phyloP scores from a whole-genome alignment of 2,113 vertebrate species.

The Puntigrus tetrazona region DNA sequence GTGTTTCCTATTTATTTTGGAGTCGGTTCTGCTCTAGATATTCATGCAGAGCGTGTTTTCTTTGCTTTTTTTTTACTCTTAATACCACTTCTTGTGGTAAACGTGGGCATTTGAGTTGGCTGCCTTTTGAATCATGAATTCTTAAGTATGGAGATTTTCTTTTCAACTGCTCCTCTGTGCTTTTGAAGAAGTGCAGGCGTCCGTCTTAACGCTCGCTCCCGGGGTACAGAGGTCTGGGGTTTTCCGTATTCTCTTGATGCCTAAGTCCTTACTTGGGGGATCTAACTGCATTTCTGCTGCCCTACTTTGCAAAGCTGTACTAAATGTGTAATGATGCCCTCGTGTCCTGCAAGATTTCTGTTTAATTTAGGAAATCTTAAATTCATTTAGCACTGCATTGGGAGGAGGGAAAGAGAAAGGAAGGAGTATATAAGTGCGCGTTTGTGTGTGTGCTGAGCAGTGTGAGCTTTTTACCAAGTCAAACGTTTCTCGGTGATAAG shows the following conservation, averaged over 20 bases:
- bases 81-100: constrained; percentile 40
- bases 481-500: constrained; percentile 63
- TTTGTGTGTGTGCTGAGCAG: constrained; percentile 41
- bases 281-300: constrained; percentile 50
- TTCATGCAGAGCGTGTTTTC: constrained; percentile 15
- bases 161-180: constrained; percentile 38
- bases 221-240: constrained; percentile 18
- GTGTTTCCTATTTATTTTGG: background rate
- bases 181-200: constrained; percentile 43
- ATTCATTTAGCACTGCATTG: constrained; percentile 10
- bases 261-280: constrained; percentile 49
- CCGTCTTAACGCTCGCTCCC: constrained; percentile 33
- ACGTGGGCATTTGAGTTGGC: constrained; percentile 43
- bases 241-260: constrained; percentile 47
- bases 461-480: constrained; percentile 50
- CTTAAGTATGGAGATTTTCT: constrained; percentile 51
- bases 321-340: constrained; percentile 62
- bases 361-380: constrained; percentile 26
- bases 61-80: constrained; percentile 38
- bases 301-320: constrained; percentile 59
- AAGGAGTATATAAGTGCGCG: background rate
- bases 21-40: background rate
- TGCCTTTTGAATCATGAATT: constrained; percentile 41
- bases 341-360: constrained; percentile 46
- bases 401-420: background rate